Percentiles rank a stretch among this genome's conserved stretches.
Conservation (phyloP, 2,797 vertebrate species). For the Neopelma chrysocephalum region DNA sequence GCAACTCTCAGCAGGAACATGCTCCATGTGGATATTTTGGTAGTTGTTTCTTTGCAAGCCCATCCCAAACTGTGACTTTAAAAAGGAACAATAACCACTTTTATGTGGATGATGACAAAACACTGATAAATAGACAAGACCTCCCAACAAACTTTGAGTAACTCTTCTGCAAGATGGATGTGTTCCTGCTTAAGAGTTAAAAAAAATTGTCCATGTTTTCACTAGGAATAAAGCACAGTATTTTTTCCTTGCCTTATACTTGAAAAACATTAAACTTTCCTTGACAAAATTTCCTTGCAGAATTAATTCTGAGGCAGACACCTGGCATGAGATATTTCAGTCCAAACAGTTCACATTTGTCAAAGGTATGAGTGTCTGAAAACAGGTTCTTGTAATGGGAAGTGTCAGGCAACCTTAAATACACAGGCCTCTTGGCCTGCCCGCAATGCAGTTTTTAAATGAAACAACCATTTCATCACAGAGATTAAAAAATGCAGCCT, state of each 20-base stretch:
- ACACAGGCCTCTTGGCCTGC: neutral
- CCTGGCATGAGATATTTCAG: conserved; percentile 13
- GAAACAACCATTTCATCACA: neutral
- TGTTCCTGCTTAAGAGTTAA: neutral
- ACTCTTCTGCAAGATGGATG: neutral
- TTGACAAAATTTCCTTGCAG: neutral
- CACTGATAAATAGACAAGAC: neutral
- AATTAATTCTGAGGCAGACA: conserved; percentile 8
- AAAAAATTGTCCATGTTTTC: neutral
- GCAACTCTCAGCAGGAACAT: fast-evolving
- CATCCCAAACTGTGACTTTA: neutral
- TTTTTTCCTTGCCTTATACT: neutral
- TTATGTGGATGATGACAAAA: neutral
- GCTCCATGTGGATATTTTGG: neutral
- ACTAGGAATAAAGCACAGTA: neutral
- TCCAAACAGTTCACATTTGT: conserved; percentile 11
- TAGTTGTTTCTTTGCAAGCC: neutral
- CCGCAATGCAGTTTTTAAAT: neutral
- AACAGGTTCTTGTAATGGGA: neutral
- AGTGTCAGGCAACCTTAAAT: conserved; percentile 35
- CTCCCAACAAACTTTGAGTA: neutral
- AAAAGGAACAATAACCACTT: neutral
- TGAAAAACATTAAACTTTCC: neutral
- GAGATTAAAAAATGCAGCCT: neutral
- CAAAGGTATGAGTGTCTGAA: neutral